Conservation (phyloP, 1,140 invertebrate species). For the Drosophila neocordata region DNA sequence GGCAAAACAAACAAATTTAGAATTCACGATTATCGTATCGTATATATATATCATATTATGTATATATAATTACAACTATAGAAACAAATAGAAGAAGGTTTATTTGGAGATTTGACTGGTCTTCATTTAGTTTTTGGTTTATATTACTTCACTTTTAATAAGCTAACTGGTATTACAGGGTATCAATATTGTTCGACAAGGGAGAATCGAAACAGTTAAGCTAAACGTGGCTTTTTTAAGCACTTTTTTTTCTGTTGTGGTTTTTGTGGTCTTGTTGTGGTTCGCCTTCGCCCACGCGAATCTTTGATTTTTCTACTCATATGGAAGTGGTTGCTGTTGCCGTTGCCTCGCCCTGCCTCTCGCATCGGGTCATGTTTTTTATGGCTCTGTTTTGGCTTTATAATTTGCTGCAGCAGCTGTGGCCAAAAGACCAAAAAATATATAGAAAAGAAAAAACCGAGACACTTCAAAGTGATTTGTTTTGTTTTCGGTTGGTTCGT, state of each 20-base stretch:
- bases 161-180: too few species aligned
- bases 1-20: too few species aligned
- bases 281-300: constrained; percentile 10
- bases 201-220: neutral
- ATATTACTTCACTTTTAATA: too few species aligned
- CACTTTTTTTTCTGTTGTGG: neutral
- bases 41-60: too few species aligned
- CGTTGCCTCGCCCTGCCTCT: neutral
- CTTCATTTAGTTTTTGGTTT: too few species aligned
- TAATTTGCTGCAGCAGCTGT: constrained; percentile 34
- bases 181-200: neutral
- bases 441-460: constrained; percentile 4
- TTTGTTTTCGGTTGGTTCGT: constrained; percentile 27
- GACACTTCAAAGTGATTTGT: constrained; percentile 48
- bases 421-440: constrained; percentile 21
- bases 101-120: too few species aligned
- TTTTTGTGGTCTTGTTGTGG: constrained; percentile 7
- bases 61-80: too few species aligned
- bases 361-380: constrained; percentile 41
- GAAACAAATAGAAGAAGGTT: too few species aligned
- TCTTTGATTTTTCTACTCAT: constrained; percentile 25
- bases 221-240: constrained; percentile 5
- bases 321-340: constrained; percentile 36
- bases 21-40: too few species aligned
- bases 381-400: constrained; percentile 29